Conservation (phyloP, 23 tunicate species). For the Halocynthia roretzi region DNA sequence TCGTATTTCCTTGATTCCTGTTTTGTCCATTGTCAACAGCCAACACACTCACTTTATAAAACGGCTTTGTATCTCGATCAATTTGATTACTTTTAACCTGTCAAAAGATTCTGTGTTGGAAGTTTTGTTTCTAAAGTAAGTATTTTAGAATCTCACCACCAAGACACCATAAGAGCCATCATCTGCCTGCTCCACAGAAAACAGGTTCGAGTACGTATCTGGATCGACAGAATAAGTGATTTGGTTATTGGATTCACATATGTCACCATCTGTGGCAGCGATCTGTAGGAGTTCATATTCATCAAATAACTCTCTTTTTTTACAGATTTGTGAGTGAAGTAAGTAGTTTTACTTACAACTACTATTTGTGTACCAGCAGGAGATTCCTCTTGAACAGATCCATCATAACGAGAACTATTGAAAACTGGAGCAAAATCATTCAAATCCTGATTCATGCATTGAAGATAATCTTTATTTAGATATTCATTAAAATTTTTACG, state of each 20-base stretch:
- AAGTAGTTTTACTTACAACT: constrained; percentile 3
- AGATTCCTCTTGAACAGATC: constrained; percentile 23
- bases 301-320: neutral
- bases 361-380: constrained; percentile 8
- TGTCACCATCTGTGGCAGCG: constrained; percentile 53
- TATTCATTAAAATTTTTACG: neutral
- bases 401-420: constrained; percentile 1
- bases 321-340: neutral
- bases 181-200: neutral
- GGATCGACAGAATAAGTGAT: constrained; percentile 34
- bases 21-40: constrained; percentile 39
- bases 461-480: neutral
- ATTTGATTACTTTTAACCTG: constrained; percentile 37
- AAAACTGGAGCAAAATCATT: constrained; percentile 48
- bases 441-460: constrained; percentile 28
- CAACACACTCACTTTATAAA: constrained; percentile 15
- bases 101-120: neutral
- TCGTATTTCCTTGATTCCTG: constrained; percentile 22
- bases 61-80: constrained; percentile 29
- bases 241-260: constrained; percentile 50
- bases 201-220: constrained; percentile 11
- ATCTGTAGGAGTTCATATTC: constrained; percentile 13
- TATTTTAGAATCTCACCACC: constrained; percentile 14
- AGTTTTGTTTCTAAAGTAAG: neutral
- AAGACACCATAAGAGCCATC: constrained; percentile 8